phyloP scores from a whole-genome alignment of 2,888 invertebrate species.

The Nemotelus pantherinus region DNA sequence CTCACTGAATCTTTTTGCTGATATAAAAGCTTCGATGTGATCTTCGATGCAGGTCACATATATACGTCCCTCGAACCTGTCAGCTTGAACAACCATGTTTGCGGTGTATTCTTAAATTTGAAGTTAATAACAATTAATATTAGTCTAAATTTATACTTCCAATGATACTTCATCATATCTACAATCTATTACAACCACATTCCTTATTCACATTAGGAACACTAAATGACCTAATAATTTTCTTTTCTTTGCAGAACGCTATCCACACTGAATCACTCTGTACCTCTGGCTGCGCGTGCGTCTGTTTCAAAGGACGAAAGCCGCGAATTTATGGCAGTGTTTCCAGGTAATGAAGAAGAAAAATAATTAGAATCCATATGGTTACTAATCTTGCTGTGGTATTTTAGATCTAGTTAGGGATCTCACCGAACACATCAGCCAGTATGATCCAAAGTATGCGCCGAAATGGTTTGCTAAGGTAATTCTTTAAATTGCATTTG shows the following conservation, averaged over 20 bases:
- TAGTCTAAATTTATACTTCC: too few species aligned
- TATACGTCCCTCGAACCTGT: too few species aligned
- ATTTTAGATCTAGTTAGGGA: slow-evolving; percentile 78
- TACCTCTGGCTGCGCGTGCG: slow-evolving; percentile 68
- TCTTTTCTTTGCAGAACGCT: slow-evolving; percentile 56
- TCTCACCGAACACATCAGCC: slow-evolving; percentile 79
- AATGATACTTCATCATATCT: too few species aligned
- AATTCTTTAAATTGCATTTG: slow-evolving; percentile 50
- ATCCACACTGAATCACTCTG: slow-evolving; percentile 62
- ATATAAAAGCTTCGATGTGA: too few species aligned
- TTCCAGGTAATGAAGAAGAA: slow-evolving; percentile 68
- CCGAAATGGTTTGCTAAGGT: slow-evolving; percentile 85
- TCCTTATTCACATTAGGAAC: too few species aligned
- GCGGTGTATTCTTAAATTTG: too few species aligned
- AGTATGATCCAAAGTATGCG: slow-evolving; percentile 76
- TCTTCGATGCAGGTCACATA: too few species aligned
- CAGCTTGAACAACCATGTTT: too few species aligned
- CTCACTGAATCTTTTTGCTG: too few species aligned
- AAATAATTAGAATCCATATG: not conserved
- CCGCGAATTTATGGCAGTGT: slow-evolving; percentile 87
- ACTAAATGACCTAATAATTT: too few species aligned
- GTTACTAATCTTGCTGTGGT: not conserved
- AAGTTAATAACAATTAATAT: too few species aligned
- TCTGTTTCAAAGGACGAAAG: slow-evolving; percentile 83
- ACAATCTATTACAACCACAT: too few species aligned